Percentiles rank a stretch among this genome's conserved stretches.
Evolutionary conservation across 1,140 invertebrate genomes (phyloP).

Genomic region (Drosophila trapezifrons): DNA sequence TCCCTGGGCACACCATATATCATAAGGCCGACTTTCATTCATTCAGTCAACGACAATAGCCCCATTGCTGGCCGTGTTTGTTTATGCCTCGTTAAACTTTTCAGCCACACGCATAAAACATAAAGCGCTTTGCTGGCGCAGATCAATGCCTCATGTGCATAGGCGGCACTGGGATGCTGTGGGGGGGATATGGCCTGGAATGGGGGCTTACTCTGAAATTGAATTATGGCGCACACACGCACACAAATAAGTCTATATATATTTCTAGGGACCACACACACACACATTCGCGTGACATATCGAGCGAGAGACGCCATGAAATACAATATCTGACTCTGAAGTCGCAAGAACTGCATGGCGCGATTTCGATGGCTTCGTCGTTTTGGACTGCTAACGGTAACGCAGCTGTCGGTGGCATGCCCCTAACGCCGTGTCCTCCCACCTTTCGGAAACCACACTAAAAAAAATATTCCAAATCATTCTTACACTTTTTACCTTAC

Average conservation of each 20-base stretch:
- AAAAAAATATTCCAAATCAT: not conserved
- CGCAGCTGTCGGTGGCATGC: slow-evolving; percentile 7
- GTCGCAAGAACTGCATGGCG: slow-evolving; percentile 70
- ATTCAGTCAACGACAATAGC: slow-evolving; percentile 69
- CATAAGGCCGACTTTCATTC: slow-evolving; percentile 50
- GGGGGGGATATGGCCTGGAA: not conserved
- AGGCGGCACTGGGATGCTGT: not conserved
- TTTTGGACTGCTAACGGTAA: slow-evolving; percentile 64
- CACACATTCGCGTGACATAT: slow-evolving; percentile 60
- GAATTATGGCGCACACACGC: slow-evolving; percentile 67
- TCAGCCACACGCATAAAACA: slow-evolving; percentile 68
- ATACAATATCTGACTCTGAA: slow-evolving; percentile 71
- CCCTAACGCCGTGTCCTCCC: not conserved
- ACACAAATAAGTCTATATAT: slow-evolving; percentile 1
- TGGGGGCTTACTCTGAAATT: slow-evolving; percentile 65
- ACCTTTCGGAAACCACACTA: not conserved
- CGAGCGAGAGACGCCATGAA: slow-evolving; percentile 78
- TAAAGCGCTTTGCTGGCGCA: slow-evolving; percentile 63
- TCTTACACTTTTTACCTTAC: not conserved
- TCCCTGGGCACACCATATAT: slow-evolving; percentile 24
- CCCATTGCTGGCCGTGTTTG: slow-evolving; percentile 69
- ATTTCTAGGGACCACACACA: slow-evolving; percentile 1
- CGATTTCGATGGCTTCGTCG: slow-evolving; percentile 61
- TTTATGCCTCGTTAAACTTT: slow-evolving; percentile 81
- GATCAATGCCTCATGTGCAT: slow-evolving; percentile 68